Conservation (phyloP, 2,888 invertebrate species). For the Eupithecia dodoneata region DNA sequence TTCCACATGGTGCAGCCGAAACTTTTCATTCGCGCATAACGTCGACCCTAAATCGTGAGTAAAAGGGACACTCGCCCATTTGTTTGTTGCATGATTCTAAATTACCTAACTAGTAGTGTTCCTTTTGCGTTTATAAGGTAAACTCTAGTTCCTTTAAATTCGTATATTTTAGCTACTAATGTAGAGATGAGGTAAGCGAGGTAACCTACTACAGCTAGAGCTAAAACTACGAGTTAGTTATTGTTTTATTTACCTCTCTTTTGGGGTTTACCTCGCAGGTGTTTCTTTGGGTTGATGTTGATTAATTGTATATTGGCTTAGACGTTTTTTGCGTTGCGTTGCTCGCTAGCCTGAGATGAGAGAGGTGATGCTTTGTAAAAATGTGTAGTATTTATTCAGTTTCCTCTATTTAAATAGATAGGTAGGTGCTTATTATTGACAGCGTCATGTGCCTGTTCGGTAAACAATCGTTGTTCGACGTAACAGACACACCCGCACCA, state of each 20-base stretch:
- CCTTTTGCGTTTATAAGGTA: constrained; percentile 12
- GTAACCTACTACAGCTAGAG: no score
- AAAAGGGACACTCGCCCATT: constrained; percentile 47
- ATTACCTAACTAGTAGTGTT: constrained; percentile 13
- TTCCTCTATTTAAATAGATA: neutral
- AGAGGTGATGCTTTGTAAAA: neutral
- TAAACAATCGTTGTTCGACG: constrained; percentile 53
- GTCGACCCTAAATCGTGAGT: constrained; percentile 78
- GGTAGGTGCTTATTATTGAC: constrained; percentile 16
- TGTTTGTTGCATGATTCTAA: constrained; percentile 31
- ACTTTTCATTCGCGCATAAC: constrained; percentile 81
- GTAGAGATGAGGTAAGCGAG: neutral
- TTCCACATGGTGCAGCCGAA: constrained; percentile 73
- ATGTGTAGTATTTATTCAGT: neutral
- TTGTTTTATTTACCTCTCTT: no score
- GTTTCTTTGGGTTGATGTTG: no score
- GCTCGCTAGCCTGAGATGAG: no score
- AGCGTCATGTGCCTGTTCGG: constrained; percentile 59
- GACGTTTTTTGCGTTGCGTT: no score
- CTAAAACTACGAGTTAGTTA: no score
- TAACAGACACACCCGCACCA: constrained; percentile 77
- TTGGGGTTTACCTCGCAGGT: no score
- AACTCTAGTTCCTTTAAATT: neutral
- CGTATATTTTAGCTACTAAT: neutral
- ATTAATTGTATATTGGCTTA: no score